Conservation (phyloP, 2,113 vertebrate genomes). For the Condylura cristata region DNA sequence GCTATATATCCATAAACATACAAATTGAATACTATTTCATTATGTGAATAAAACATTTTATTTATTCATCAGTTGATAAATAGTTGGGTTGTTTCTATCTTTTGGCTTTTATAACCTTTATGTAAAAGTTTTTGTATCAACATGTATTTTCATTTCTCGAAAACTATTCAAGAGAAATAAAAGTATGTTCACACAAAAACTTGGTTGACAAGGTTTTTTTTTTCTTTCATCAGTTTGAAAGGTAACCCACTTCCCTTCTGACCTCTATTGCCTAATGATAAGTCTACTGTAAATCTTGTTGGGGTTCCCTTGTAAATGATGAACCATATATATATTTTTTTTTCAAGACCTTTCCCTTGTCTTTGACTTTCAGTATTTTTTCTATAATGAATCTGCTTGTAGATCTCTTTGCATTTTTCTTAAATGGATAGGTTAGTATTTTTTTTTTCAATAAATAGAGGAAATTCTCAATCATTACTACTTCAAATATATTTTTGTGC, state of each 20-base stretch:
- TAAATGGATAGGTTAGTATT: neutral
- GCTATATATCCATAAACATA: neutral
- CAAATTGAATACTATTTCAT: neutral
- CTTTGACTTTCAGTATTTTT: neutral
- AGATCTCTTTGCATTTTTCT: neutral
- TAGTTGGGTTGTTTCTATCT: neutral
- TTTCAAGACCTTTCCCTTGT: neutral
- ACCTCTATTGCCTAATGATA: neutral
- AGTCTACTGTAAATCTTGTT: neutral
- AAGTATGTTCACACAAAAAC: neutral
- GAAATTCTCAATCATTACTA: neutral
- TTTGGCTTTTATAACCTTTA: neutral
- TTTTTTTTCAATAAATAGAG: neutral
- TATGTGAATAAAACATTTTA: neutral
- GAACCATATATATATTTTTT: neutral
- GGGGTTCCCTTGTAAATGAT: neutral
- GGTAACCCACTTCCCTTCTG: neutral
- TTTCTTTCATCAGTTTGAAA: neutral
- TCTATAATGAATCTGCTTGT: neutral
- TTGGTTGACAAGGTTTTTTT: neutral
- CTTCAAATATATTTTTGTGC: neutral
- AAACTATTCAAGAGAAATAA: neutral
- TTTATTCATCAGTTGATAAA: neutral
- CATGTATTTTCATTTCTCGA: neutral
- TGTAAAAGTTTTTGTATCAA: neutral